phyloP scores from a whole-genome alignment of 2,797 vertebrate species.

The Myotis pilosus region DNA sequence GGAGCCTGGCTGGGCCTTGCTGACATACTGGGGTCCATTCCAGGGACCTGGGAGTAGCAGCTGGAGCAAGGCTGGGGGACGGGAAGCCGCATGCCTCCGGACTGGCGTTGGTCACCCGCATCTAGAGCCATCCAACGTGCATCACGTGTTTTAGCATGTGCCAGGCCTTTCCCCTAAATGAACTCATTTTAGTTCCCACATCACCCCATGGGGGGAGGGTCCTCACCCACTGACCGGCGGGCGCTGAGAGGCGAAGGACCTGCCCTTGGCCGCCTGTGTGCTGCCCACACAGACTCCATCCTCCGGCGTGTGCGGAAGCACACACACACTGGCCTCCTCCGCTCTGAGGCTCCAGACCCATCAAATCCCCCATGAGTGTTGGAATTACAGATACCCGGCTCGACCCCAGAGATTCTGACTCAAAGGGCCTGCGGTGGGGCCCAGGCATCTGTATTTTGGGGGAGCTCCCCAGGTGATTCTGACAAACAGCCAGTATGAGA shows the following conservation, averaged over 20 bases:
- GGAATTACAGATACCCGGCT: not conserved
- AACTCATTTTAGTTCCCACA: conserved; percentile 47
- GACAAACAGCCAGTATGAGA: not conserved
- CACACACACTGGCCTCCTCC: accelerated
- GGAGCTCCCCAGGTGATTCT: not conserved
- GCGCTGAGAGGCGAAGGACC: not conserved
- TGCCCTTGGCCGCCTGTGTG: not conserved
- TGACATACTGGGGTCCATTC: conserved; percentile 21
- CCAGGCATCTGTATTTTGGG: not conserved
- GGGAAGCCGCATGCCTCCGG: not conserved
- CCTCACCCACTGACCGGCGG: not conserved
- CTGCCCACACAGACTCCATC: not conserved
- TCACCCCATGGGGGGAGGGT: not conserved
- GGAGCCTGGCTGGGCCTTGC: conserved; percentile 12
- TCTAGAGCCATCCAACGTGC: not conserved
- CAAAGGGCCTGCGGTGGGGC: not conserved
- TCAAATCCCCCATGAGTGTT: not conserved
- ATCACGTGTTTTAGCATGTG: not conserved
- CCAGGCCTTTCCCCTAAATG: conserved; percentile 54
- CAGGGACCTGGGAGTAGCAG: conserved; percentile 21
- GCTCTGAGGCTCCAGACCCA: not conserved
- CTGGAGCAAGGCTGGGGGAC: not conserved
- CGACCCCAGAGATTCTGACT: not conserved
- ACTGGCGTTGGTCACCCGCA: not conserved
- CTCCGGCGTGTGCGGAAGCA: accelerated